Base-by-base conservation (phyloP, 2,888 invertebrate genomes). In the Pachliopta kotzebuea region DNA sequence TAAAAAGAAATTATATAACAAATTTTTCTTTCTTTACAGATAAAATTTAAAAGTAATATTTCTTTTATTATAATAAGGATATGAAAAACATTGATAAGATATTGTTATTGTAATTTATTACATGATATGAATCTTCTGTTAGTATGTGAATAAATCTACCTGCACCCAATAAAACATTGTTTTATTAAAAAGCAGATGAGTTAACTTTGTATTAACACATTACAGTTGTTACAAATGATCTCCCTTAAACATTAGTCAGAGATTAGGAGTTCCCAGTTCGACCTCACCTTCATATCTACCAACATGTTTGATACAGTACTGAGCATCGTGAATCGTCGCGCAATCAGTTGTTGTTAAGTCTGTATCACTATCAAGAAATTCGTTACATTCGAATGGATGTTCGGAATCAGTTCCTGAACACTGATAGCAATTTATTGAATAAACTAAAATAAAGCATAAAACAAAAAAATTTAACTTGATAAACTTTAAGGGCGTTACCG, bases 261-360 rank as follows among this genome's bases (percentile, higher is more conserved):
- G n/a, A n/a, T n/a, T 2, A 11, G n/a, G 9, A 21, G 14, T 18
- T 63, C 24, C 24, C 29, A 21, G n/a, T 17, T 20, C 42, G 37
- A 66, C 75, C 86, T 92, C 92, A 96, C 96, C 97, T 95, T 97
- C 97, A 76, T 93, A 97, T 79, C 98, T 94, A 70, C 98, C 98
- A 67, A 97, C 96, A 78, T 97, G 96, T 92, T 99, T 99, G 73
- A 99, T 94, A 86, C 99, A 99, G 85, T 95, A 98, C 76, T 95
- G 93, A 20, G 98, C 98, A 71, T 94, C 95, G 81, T 96, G 96
- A 67, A 98, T 96, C 66, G 93, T 90, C 70, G 95, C 94, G 86
- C 98, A 98, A 75, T 95, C 93, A 72, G 92, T 93, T 61, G 95
- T 94, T 76, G 88, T 78, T 72, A 97, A 92, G 78, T 94, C 94